Evolutionary conservation across 2,113 vertebrate species (phyloP), one percentile per base, ranked within the genome.

Genomic region (Madoqua kirkii): DNA sequence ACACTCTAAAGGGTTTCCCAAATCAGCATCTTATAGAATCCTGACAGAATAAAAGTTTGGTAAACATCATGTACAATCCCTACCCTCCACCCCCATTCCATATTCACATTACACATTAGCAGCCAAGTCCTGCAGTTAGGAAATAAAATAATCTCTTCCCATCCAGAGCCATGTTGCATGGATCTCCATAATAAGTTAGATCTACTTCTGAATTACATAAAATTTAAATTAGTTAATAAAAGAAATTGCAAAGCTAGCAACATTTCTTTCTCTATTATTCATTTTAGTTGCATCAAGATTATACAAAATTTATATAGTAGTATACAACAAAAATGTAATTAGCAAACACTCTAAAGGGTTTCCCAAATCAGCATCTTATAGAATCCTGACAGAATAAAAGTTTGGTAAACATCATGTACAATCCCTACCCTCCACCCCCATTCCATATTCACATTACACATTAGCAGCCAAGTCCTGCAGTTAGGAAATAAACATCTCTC

Each of bases 301-400:
- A 95, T 83, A 52, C 7, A 90, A 95, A 96, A 94, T 85, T 87
- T 85, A 94, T 43, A 89, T 13, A 90, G 50, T 40, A 96, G 33
- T 40, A 92, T 25, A 93, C 43, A 95, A 92, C 93, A 95, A 97
- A 97, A 96, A 87, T 55, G 23, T 84, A 89, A 92, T 95, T 87
- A 91, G 50, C 33, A 86, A 98, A 93, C 43, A 91, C 54, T 78
- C 12, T 92, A 91, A 91, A 92, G 27, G 25, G 14, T 92, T 96
- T 96, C 91, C 82, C 43, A 87, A 97, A 92, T 3, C 83, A 71
- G 40, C 50, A 78, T 87, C 60, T 78, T 89, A 29, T 71, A 15
- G 36, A 91, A 31, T 93, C 76, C 14, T 95, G 90, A 96, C 94
- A 95, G 83, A 93, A 89, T 71, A 50, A 84, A 96, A 85, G 55